phyloP scores from a whole-genome alignment of 2,113 vertebrate species.

The Seriola aureovittata region DNA sequence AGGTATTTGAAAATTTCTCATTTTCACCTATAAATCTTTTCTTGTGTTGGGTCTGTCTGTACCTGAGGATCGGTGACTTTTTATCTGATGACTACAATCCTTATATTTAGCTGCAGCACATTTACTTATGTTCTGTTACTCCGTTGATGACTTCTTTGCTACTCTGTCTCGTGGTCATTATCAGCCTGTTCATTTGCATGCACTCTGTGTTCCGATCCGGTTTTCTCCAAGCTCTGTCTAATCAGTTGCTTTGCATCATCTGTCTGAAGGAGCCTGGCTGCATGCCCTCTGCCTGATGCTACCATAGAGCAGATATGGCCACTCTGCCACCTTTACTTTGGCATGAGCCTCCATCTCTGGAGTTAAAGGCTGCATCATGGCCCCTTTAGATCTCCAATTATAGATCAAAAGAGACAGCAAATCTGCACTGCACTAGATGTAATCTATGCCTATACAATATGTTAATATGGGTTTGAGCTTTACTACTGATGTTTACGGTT shows the following conservation, averaged over 20 bases:
- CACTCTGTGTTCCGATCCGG: constrained; percentile 30
- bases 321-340: constrained; percentile 61
- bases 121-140: constrained; percentile 25
- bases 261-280: constrained; percentile 67
- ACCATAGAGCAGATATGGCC: constrained; percentile 54
- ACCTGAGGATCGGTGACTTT: constrained; percentile 4
- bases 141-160: constrained; percentile 25
- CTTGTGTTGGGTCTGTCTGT: constrained; percentile 4
- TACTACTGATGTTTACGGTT: constrained; percentile 23
- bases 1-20: constrained; percentile 30
- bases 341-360: constrained; percentile 35
- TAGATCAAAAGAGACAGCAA: constrained; percentile 44
- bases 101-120: constrained; percentile 5
- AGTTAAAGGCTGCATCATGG: constrained; percentile 47
- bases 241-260: constrained; percentile 69
- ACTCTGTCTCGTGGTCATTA: constrained; percentile 27
- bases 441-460: constrained; percentile 38
- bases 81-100: not conserved
- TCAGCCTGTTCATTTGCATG: constrained; percentile 46
- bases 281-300: constrained; percentile 53
- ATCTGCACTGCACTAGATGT: constrained; percentile 28
- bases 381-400: constrained; percentile 47
- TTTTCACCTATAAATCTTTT: constrained; percentile 26
- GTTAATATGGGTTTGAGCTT: constrained; percentile 40
- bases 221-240: constrained; percentile 50